Evolutionary conservation across 2,797 vertebrate genomes (phyloP), one percentile per base, ranked within the genome.

Genomic region (Enteromius thamalakanensis): DNA sequence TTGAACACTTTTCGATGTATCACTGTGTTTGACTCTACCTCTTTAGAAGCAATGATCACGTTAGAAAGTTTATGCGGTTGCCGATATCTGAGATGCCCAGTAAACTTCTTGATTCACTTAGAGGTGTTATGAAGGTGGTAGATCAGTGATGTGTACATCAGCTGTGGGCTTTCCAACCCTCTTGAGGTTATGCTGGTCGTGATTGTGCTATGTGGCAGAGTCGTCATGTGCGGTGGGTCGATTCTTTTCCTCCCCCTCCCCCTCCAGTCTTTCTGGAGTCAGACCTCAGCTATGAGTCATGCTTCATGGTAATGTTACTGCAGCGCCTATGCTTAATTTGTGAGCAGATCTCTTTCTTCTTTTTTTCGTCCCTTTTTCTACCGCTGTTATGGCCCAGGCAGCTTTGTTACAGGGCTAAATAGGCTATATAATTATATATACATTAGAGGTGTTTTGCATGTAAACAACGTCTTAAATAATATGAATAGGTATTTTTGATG

Each of bases 271-370:
- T 83, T 79, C 34, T 42, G 62, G 58, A 62, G 42, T 80, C 80
- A 87, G 88, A 91, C 91, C 84, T 90, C 86, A 91, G 87, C 79
- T 91, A 93, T 95, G 94, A 95, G 89, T 95, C 94, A 95, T 86
- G 53, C 90, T 88, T 90, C 88, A 80, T 81, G 85, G 86, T 91
- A 90, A 85, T 80, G 80, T 86, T 92, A 92, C 80, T 91, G 93
- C 93, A 90, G 92, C 85, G 86, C 90, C 86, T 90, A 87, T 91
- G 89, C 90, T 89, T 89, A 87, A 91, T 91, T 89, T 83, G 80
- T 87, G 90, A 76, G 87, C 89, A 88, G 86, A 70, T 76, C 29
- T 11, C 21, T 70, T 42, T 47, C 32, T 58, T 53, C 67, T 3
- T 49, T 4, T 82, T 12, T 70, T 49, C 65, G 26, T 80, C 26